phyloP scores from a whole-genome alignment of 2,888 invertebrate genomes.

The Tubiluchus corallicola region DNA sequence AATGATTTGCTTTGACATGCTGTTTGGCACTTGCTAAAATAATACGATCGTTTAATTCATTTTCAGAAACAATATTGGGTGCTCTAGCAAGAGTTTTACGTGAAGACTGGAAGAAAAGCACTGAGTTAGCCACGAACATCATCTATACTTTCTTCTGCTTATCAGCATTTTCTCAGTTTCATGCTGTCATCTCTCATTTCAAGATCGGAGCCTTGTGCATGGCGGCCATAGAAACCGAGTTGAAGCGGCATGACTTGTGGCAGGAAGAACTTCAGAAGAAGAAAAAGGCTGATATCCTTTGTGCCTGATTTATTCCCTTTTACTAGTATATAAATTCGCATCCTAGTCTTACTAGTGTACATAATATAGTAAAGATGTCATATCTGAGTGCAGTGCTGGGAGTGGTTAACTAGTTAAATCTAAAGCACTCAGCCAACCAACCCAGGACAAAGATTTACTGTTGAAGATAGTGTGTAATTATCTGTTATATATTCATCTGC shows the following conservation, averaged over 20 bases:
- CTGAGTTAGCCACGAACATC: constrained; percentile 87
- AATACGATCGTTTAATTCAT: neutral
- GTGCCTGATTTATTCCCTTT: constrained; percentile 8
- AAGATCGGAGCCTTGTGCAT: constrained; percentile 75
- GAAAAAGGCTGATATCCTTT: constrained; percentile 16
- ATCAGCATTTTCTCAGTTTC: constrained; percentile 85
- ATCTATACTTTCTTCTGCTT: constrained; percentile 93
- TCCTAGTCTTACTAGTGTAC: neutral
- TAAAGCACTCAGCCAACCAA: too few relatives aligned
- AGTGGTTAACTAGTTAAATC: too few relatives aligned
- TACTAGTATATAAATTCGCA: neutral
- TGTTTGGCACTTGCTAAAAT: neutral
- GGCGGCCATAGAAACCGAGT: constrained; percentile 86
- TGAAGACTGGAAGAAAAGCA: constrained; percentile 92
- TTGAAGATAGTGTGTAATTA: too few relatives aligned
- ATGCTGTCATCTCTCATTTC: constrained; percentile 79
- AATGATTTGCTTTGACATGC: too few relatives aligned
- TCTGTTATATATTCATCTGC: too few relatives aligned
- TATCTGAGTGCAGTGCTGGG: too few relatives aligned
- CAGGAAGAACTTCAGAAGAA: constrained; percentile 33
- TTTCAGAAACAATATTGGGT: constrained; percentile 61
- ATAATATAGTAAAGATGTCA: too few relatives aligned
- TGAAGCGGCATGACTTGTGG: constrained; percentile 84
- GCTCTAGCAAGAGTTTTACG: constrained; percentile 82
- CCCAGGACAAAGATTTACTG: too few relatives aligned